These are phyloP conservation scores for Xerus rutilus DNA, from an alignment of 2,797 vertebrate genomes.

Conservation along the genomic window DNA sequence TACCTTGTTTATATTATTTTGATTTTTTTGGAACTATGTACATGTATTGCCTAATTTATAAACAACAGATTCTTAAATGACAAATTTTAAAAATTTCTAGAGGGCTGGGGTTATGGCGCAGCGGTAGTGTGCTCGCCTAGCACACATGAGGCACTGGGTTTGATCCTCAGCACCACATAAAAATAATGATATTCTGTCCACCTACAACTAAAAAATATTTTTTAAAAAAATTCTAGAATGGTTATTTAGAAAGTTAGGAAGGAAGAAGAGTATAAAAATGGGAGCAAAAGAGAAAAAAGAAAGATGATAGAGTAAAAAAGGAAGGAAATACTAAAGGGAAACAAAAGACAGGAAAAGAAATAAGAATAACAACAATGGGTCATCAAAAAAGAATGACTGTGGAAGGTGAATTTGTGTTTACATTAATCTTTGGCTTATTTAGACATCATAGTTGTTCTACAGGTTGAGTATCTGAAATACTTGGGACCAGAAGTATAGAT, in stretches of 20 bases:
- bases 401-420: neutral
- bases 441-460: neutral
- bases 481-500: neutral
- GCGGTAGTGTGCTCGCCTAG: no score
- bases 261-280: neutral
- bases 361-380: neutral
- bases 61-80: neutral
- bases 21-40: neutral
- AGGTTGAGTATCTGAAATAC: neutral
- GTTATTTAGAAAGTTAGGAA: neutral
- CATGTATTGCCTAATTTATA: neutral
- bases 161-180: no score
- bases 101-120: no score
- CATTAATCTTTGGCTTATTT: neutral
- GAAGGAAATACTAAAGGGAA: neutral
- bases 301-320: neutral
- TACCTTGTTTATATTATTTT: neutral
- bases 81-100: constrained; percentile 23
- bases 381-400: neutral
- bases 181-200: no score
- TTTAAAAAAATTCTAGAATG: neutral
- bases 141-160: no score
- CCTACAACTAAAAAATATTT: no score
- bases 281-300: neutral
- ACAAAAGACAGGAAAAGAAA: neutral